A percentile compares a stretch with the other conserved stretches of the same genome.
phyloP scores from a whole-genome alignment of 2,888 invertebrate species.

The Euproctis similis region DNA sequence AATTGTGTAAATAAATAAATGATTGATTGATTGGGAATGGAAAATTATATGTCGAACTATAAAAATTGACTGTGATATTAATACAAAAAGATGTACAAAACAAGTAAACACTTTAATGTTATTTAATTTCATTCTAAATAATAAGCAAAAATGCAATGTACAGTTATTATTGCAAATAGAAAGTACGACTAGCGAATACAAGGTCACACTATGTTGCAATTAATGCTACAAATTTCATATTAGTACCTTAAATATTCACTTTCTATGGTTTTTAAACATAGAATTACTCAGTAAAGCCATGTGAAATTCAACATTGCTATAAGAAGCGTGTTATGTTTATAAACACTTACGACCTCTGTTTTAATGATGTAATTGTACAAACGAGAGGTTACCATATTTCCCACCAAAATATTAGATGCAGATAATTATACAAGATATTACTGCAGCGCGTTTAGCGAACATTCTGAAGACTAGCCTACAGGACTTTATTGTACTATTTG shows the following conservation, averaged over 20 bases:
- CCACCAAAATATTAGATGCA: conserved; percentile 54
- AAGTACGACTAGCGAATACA: conserved; percentile 38
- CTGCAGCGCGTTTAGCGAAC: conserved; percentile 8
- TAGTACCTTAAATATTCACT: conserved; percentile 8
- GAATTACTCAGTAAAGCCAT: conserved; percentile 2
- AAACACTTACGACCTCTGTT: conserved; percentile 65
- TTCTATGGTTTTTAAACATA: conserved; percentile 6
- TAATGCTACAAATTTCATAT: conserved; percentile 11
- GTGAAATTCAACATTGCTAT: conserved; percentile 9
- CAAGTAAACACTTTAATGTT: too few species aligned
- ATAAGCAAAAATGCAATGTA: conserved; percentile 14
- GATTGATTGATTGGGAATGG: too few species aligned
- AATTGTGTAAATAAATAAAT: too few species aligned
- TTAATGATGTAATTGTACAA: conserved; percentile 58
- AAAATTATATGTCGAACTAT: too few species aligned
- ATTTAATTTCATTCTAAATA: conserved; percentile 5
- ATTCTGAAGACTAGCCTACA: conserved; percentile 10
- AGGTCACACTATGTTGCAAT: conserved; percentile 50
- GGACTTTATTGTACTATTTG: too few species aligned
- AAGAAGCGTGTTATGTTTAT: conserved; percentile 58
- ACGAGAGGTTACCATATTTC: conserved; percentile 66
- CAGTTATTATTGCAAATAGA: conserved; percentile 33
- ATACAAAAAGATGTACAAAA: too few species aligned
- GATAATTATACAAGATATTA: conserved; percentile 13
- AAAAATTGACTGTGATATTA: too few species aligned